Evolutionary conservation across 2,888 invertebrate species (phyloP).

Genomic region (Terebella lapidaria): DNA sequence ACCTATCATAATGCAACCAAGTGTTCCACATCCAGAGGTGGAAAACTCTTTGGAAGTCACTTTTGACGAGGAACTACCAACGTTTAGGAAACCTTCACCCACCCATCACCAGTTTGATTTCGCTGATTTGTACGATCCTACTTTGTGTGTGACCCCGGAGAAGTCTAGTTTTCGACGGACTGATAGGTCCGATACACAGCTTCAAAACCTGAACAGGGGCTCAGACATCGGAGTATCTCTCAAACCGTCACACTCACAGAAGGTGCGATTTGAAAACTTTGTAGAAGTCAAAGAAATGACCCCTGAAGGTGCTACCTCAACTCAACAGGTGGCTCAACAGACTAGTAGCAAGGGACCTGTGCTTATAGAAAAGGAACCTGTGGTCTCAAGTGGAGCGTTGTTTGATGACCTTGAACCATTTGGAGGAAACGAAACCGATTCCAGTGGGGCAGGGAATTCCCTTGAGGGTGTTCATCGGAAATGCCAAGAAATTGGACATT

Average conservation of each 20-base stretch:
- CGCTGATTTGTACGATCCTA: neutral
- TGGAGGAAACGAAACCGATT: neutral
- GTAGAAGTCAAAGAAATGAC: neutral
- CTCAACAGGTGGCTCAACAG: no score
- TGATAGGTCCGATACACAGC: neutral
- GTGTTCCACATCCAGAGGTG: no score
- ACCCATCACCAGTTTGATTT: neutral
- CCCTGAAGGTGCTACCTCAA: neutral
- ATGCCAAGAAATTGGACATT: no score
- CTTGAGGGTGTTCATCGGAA: no score
- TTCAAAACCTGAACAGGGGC: neutral
- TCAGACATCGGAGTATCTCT: neutral
- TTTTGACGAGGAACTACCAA: neutral
- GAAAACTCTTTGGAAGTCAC: neutral
- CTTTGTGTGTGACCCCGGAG: neutral
- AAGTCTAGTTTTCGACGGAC: no score
- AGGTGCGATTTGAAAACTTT: neutral
- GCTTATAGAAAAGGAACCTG: neutral
- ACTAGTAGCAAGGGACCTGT: no score
- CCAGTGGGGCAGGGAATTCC: no score
- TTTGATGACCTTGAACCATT: no score
- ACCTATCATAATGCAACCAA: neutral
- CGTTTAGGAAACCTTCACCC: neutral
- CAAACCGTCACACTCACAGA: neutral
- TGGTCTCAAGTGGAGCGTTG: no score